These are phyloP conservation scores for Cyclina sinensis DNA, from an alignment of 1,140 invertebrate species.

Conservation along the genomic window DNA sequence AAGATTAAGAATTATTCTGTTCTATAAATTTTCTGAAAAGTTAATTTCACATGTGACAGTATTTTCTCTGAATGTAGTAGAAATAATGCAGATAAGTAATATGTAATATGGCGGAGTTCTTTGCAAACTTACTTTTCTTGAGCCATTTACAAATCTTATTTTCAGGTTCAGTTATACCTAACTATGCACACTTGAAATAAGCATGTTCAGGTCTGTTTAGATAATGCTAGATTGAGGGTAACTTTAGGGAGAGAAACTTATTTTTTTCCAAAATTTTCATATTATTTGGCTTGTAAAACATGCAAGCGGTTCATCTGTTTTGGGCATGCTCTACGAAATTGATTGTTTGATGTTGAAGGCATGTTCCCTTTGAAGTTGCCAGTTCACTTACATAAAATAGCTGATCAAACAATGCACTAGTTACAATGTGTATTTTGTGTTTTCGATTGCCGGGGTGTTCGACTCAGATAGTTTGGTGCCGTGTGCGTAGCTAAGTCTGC, in stretches of 20 bases:
- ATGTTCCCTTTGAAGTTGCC: constrained; percentile 50
- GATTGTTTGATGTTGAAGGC: constrained; percentile 66
- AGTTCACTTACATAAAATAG: constrained; percentile 68
- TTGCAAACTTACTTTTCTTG: too few relatives aligned
- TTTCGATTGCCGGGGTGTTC: constrained; percentile 32
- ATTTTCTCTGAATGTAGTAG: too few relatives aligned
- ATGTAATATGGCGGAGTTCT: too few relatives aligned
- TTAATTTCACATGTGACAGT: too few relatives aligned
- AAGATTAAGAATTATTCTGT: too few relatives aligned
- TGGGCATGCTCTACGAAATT: constrained; percentile 61
- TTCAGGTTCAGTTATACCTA: too few relatives aligned
- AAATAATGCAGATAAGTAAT: too few relatives aligned
- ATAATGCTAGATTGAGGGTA: neutral
- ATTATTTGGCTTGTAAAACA: constrained; percentile 19
- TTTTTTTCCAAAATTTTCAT: neutral
- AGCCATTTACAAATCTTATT: too few relatives aligned
- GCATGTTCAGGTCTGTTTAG: neutral
- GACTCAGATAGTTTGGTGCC: constrained; percentile 23
- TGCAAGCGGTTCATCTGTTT: constrained; percentile 48
- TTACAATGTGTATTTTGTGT: constrained; percentile 65
- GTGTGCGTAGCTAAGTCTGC: constrained; percentile 25
- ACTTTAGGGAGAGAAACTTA: neutral
- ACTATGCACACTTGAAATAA: neutral
- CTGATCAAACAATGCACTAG: constrained; percentile 67
- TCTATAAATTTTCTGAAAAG: too few relatives aligned